Base-by-base conservation (phyloP, 2,888 invertebrate species). In the Nymphalis polychloros region DNA sequence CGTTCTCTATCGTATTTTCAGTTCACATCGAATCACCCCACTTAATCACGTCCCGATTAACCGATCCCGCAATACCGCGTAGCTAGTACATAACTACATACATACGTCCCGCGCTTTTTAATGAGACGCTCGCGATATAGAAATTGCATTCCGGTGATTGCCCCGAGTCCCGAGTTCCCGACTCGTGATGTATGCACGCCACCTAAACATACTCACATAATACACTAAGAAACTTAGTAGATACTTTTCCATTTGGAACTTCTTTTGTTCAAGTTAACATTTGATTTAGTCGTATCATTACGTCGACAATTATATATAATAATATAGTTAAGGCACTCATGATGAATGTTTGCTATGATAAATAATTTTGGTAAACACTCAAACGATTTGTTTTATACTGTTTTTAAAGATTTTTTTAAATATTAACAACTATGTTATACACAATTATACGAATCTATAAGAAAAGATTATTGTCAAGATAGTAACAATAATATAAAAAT, bases 141-240 rank as follows among this genome's bases (percentile, higher is more conserved):
- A 68, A 71, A 71, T 71, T 71, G 71, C 71, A 71, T 68, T 66
- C 71, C 72, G 71, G 71, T 71, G 69, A 71, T 71, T 68, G 72
- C 69, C 72, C 70, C 68, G 61, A 35, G 66, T 62, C 66, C 66
- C 55, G 61, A 41, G 55, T 60, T 60, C 60, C 60, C 59, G 52
- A 23, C 52, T 65, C 52, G 60, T 67, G 72, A 67, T 67, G 70
- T 69, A 67, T 69, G 70, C 68, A 68, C 69, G 49, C 61, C 66
- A 55, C 66, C 35, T 57, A 57, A 23, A 55, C 60, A 52, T 31
- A 60, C 19, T 16, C 55, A 53, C 47, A 23, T 52, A 52, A 52
- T 52, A 62, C 20, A 16, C 55, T 55, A 55, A n/a, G 31, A n/a
- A 55, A 55, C n/a, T 31, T n/a, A 55, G 55, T 55, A 55, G 55